Base-by-base conservation (phyloP, 2,113 vertebrate genomes). In the Tychaedon coryphoeus region DNA sequence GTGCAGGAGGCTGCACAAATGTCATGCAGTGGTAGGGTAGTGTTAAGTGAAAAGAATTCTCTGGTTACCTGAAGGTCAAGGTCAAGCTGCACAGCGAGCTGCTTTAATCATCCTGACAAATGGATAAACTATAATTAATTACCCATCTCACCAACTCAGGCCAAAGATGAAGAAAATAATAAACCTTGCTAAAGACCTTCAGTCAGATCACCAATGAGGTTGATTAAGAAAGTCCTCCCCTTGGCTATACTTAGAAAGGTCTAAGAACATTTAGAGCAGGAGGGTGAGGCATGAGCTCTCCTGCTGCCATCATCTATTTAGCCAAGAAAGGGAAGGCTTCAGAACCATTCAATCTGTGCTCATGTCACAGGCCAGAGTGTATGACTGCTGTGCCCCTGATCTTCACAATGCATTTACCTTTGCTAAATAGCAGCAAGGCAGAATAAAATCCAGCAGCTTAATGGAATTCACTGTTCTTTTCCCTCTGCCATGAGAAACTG, bases 61-160 rank as follows among this genome's bases (percentile, higher is more conserved):
- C 25, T 0, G 0, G 56, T 67, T 91, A 94, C 73, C 54, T 82
- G 93, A 94, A 95, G 93, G 93, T 96, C 90, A 94, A 94, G 93
- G 93, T 95, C 90, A 79, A 75, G 66, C 79, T 77, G 74, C 51
- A 71, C 14, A 77, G 70, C 33, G 58, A 91, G 70, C 58, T 76
- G 71, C 62, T 89, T 95, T 94, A 96, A 96, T 90, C 74, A 91
- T 79, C 51, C 74, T 88, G 91, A 90, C 66, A 95, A 94, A 88
- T n/a, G 85, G 70, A 61, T 78, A 95, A 94, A 97, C 73, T 82
- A 85, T 89, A 76, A 94, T 95, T 95, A 94, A 95, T 92, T 94
- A 90, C 50, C 47, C 45, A 85, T 71, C 65, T 91, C 51, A 86
- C 19, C 17, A 92, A 40, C 76, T 85, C 80, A 61, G 70, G 70